phyloP scores from a whole-genome alignment of 2,888 invertebrate genomes.

The Cephalotes varians region DNA sequence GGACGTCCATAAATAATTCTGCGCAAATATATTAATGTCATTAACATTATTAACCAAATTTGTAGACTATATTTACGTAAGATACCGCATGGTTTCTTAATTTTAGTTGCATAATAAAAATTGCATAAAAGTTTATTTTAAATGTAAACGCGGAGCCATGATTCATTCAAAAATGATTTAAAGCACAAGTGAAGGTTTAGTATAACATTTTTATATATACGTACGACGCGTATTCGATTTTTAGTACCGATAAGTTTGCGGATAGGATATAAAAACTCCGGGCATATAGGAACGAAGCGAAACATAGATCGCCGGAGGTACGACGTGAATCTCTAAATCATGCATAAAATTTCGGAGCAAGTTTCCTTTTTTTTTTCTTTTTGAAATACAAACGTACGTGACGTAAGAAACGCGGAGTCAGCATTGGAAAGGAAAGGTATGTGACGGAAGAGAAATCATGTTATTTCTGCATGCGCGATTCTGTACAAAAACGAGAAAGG shows the following conservation, averaged over 20 bases:
- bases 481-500: neutral
- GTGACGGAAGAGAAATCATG: too few relatives aligned
- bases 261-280: slow-evolving; percentile 17
- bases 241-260: slow-evolving; percentile 36
- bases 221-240: slow-evolving; percentile 7
- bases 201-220: slow-evolving; percentile 4
- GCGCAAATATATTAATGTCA: neutral
- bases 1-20: neutral
- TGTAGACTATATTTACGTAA: neutral
- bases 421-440: neutral
- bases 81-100: neutral
- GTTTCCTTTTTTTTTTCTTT: neutral
- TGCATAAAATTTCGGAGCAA: slow-evolving; percentile 12
- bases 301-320: neutral
- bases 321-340: slow-evolving; percentile 18
- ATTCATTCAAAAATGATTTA: neutral
- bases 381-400: neutral
- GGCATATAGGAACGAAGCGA: neutral
- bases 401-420: slow-evolving; percentile 1
- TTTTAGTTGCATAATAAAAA: neutral
- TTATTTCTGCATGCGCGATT: neutral
- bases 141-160: neutral
- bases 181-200: neutral
- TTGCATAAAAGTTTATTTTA: neutral
- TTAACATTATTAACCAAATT: neutral